Base-by-base conservation (phyloP, 2,113 vertebrate species). In the Amia ocellicauda region DNA sequence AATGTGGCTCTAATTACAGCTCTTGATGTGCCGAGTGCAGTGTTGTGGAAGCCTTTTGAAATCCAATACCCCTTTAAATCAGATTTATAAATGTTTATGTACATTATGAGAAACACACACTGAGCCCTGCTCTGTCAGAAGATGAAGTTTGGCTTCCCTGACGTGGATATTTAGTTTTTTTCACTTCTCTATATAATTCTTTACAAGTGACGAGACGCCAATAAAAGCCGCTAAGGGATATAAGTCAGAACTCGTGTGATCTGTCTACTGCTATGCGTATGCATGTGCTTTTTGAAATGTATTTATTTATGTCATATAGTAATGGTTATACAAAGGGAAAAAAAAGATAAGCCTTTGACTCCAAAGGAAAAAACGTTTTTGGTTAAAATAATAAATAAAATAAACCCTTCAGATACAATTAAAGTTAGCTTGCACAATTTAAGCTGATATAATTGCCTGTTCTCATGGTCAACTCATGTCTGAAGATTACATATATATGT, bases 31-130 rank as follows among this genome's bases (percentile, higher is more conserved):
- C 58, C 28, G 65, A 69, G 47, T 67, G 60, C 73, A 75, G 75
- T 75, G 74, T 64, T 54, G 69, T 63, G 76, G 80, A 83, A 80
- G 69, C 69, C 80, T 79, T 89, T 89, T 90, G 87, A 89, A 89
- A 90, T 82, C 72, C 83, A 84, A 88, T 87, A 90, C 76, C 73
- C 71, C 79, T 80, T 86, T 86, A 88, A 90, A 89, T 89, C 80
- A 83, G 85, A 90, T 89, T 90, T 89, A 84, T 85, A 89, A 88
- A 90, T 90, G 87, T 90, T 90, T 89, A 86, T 83, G 82, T 85
- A 81, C 74, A 76, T 88, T 89, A 89, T 85, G 78, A 88, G 85
- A 88, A 87, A 83, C 84, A 89, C 83, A 83, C 81, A 78, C 1
- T 20, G 68, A 59, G 69, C 23, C 43, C 14, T 40, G 56, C 73